Evolutionary conservation across 2,113 vertebrate species (phyloP), one percentile per base, ranked within the genome.

Genomic region (Terrapene triunguis): DNA sequence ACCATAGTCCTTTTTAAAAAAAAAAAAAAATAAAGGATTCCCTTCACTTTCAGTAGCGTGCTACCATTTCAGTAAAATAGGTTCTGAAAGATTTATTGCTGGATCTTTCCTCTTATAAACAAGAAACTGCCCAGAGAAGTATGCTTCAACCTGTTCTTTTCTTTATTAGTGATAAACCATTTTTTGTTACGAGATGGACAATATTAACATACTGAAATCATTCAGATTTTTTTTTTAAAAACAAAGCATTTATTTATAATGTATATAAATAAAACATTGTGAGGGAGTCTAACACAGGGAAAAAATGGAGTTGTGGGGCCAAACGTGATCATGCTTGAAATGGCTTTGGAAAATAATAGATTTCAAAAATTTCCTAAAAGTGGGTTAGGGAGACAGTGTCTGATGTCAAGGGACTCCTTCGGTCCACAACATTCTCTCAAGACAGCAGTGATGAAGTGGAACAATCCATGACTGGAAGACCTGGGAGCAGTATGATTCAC

Each of bases 71-170:
- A 94, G 93, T 96, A 82, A 96, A 53, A 48, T 81, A 82, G 89
- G 74, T 57, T 93, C 89, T 87, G 6, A 22, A 51, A 95, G 50
- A 14, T 84, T 89, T 65, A n/a, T 47, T 54, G 72, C 59, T 84
- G 57, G 85, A 80, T 88, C 81, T 93, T 92, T 92, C 93, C 93
- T 92, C 96, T 92, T 94, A 95, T 95, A 95, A 90, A 86, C 90
- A 89, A 95, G 95, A 97, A 96, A 88, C 54, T 84, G 91, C 21
- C 51, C 85, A 53, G 48, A 93, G 92, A 95, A 92, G 85, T 82
- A 84, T 85, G 94, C 80, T 82, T 90, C 8, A 80, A 62, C 47
- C 50, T 84, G 89, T 84, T 89, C 80, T 83, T 92, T 95, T 72
- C 44, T 48, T 90, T 84, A 51, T 55, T 62, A 32, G 59, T 84